Conservation (phyloP, 2,113 vertebrate species). For the Procapra przewalskii region DNA sequence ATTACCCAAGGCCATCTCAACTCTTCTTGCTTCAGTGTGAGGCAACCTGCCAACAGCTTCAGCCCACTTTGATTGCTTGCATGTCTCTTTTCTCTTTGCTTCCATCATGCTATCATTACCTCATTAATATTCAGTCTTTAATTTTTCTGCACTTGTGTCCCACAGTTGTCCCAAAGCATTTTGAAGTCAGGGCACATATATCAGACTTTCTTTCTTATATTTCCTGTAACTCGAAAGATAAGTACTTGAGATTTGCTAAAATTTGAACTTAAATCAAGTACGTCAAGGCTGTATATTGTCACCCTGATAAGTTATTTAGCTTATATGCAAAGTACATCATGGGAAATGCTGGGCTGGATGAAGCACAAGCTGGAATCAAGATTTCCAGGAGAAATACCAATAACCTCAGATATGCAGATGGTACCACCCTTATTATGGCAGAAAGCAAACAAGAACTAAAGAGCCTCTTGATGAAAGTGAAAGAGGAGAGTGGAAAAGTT, state of each 20-base stretch:
- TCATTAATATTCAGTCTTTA: background rate
- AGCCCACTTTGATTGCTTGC: background rate
- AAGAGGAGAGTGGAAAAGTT: background rate
- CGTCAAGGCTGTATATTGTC: background rate
- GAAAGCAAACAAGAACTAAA: background rate
- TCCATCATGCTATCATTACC: background rate
- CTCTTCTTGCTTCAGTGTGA: background rate
- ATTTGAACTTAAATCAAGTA: background rate
- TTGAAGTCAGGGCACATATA: background rate
- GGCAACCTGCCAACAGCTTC: background rate
- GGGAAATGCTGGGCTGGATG: background rate
- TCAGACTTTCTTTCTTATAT: slow-evolving; percentile 1
- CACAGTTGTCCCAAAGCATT: background rate
- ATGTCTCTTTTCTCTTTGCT: background rate
- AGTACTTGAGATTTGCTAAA: background rate
- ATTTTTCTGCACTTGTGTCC: background rate
- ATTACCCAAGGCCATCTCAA: background rate
- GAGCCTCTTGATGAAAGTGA: background rate
- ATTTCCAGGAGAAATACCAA: background rate
- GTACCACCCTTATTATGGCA: background rate
- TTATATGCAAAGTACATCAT: background rate
- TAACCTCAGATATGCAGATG: background rate
- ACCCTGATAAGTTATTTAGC: background rate
- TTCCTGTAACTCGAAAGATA: background rate
- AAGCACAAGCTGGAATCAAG: background rate